These are phyloP conservation scores for Squalus acanthias DNA, from an alignment of 2,797 vertebrate species.

Conservation along the genomic window DNA sequence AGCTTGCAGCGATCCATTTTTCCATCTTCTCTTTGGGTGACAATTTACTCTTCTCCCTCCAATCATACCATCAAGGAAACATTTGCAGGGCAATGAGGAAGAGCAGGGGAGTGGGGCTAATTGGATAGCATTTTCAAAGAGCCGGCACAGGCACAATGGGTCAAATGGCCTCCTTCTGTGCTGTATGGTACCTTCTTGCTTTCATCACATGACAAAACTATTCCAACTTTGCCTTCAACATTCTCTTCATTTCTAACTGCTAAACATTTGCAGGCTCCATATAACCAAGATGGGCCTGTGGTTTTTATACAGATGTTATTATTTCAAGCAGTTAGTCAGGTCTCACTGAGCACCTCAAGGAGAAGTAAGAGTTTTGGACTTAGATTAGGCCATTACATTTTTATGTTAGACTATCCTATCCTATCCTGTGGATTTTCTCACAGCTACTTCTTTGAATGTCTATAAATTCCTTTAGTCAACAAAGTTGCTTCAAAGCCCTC, in stretches of 20 bases:
- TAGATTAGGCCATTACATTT: not conserved
- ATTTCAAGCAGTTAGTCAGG: not conserved
- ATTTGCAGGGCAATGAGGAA: not conserved
- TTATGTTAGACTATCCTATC: not conserved
- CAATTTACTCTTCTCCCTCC: not conserved
- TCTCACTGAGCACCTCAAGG: not conserved
- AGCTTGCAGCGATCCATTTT: not conserved
- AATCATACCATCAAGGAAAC: not conserved
- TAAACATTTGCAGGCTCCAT: not conserved
- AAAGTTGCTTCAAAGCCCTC: not conserved
- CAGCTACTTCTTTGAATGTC: not conserved
- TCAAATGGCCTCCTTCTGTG: not conserved
- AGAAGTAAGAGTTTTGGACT: not conserved
- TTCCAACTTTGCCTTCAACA: not conserved
- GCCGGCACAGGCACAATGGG: not conserved
- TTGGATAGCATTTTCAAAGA: not conserved
- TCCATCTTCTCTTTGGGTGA: not conserved
- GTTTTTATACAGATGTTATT: not conserved
- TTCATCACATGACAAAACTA: no score
- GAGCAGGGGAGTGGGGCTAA: not conserved
- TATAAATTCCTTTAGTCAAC: not conserved
- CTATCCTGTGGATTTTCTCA: not conserved
- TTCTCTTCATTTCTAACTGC: not conserved
- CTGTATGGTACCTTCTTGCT: not conserved
- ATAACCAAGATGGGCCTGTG: not conserved